Evolutionary conservation across 2,888 invertebrate species (phyloP), one percentile per base, ranked within the genome.

Genomic region (Brachypterus glaber): DNA sequence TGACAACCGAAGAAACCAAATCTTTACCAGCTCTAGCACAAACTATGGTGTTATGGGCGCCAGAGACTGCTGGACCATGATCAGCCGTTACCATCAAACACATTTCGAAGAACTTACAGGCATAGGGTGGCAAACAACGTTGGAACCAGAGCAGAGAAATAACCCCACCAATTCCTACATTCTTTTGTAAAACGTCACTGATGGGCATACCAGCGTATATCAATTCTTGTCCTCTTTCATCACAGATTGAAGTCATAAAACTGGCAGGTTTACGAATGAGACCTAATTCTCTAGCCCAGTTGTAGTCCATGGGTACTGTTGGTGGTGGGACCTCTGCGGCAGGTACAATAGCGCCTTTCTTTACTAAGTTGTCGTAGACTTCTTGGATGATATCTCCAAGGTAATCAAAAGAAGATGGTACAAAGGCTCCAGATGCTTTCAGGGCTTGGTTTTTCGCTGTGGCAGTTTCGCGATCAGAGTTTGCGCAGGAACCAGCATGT

Each of bases 231-330:
- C 98, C 98, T 48, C 98, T 76, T 69, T 98, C 98, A 67, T 98
- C 98, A 62, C 97, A 97, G 56, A 98, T 99, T 11, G 92, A 92
- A 13, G 97, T 96, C 86, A 99, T 97, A 68, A 98, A 98, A 2
- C 95, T 95, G 0, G 98, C 97, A 26, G 98, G 98, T 62, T 98
- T 98, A 24, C 98, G 78, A 59, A 98, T 99, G 5, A 99, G 71
- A 9, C 98, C 98, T 43, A 99, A 72, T 70, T 99, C 97, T 65
- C 90, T 77, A 0, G 97, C 97, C 97, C 97, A 98, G 45, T 85
- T 89, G 66, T 91, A 98, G 66, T 98, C 97, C 97, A 98, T 97
- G 5, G 97, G 97, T n/a, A 98, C 96, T 12, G 97, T 96, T 2
- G 98, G 98, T 21, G 98, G 98, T 7, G 96, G 92, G 34, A 88